A percentile compares a stretch with the other conserved stretches of the same genome.
Evolutionary conservation across 2,113 vertebrate species (phyloP).

Genomic region (Salvelinus namaycush): DNA sequence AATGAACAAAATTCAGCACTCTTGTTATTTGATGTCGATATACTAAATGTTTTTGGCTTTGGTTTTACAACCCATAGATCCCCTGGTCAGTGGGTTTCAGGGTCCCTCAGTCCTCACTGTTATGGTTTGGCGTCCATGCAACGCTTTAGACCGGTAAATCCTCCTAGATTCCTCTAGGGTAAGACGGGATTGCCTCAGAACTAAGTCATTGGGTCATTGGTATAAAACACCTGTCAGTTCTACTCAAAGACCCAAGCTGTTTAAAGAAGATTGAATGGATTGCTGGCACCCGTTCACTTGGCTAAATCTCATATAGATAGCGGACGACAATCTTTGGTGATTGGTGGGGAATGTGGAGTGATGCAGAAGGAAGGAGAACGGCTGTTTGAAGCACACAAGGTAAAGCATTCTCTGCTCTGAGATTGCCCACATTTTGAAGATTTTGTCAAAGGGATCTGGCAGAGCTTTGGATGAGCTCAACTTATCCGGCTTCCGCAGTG

Average conservation of each 20-base stretch:
- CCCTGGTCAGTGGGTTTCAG: too few relatives aligned
- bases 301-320: constrained; percentile 34
- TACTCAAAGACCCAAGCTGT: constrained; percentile 34
- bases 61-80: too few relatives aligned
- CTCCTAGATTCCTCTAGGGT: constrained; percentile 18
- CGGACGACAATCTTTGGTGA: constrained; percentile 20
- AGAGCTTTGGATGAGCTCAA: constrained; percentile 33
- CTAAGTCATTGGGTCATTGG: constrained; percentile 32
- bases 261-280: constrained; percentile 57
- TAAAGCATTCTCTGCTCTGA: constrained; percentile 29
- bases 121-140: background rate
- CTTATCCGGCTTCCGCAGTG: constrained; percentile 24
- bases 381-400: constrained; percentile 19
- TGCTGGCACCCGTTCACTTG: constrained; percentile 29
- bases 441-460: constrained; percentile 38
- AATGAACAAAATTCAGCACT: background rate
- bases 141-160: constrained; percentile 31
- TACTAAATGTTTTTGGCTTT: background rate
- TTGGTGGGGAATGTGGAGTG: constrained; percentile 11
- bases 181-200: constrained; percentile 38
- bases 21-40: background rate
- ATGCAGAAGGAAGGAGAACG: constrained; percentile 4
- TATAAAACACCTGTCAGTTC: constrained; percentile 27
- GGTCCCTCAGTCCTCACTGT: background rate
- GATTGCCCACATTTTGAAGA: constrained; percentile 40